Evolutionary conservation across 2,113 vertebrate genomes (phyloP).

Genomic region (Junco hyemalis): DNA sequence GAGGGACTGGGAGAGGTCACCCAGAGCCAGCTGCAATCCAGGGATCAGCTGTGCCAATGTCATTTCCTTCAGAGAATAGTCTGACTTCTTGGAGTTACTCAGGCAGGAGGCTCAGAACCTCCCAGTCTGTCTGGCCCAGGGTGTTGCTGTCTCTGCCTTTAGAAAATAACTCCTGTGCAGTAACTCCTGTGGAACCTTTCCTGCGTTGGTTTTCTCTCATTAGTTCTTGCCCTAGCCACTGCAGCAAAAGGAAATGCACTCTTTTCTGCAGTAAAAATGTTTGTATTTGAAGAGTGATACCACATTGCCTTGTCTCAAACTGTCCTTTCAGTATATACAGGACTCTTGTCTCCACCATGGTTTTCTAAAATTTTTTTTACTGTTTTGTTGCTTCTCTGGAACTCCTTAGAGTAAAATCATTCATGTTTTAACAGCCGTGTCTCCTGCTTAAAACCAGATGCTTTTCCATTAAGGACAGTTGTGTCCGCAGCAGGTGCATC

Average conservation of each 20-base stretch:
- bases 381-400: not conserved
- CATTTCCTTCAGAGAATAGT: not conserved
- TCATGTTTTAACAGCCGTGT: not conserved
- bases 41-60: not conserved
- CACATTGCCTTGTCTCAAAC: not conserved
- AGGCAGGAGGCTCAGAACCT: not conserved
- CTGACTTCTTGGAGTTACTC: not conserved
- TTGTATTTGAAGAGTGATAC: not conserved
- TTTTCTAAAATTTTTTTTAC: not conserved
- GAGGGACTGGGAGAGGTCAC: not conserved
- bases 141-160: not conserved
- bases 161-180: not conserved
- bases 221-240: not conserved
- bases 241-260: not conserved
- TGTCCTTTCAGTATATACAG: not conserved
- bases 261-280: not conserved
- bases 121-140: not conserved
- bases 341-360: not conserved
- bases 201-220: not conserved
- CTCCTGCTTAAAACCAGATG: not conserved
- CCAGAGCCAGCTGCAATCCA: not conserved
- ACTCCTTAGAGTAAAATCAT: not conserved
- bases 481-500: not conserved
- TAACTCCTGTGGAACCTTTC: not conserved
- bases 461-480: not conserved